phyloP scores from a whole-genome alignment of 1,140 invertebrate species.

The Reticulitermes speratus region DNA sequence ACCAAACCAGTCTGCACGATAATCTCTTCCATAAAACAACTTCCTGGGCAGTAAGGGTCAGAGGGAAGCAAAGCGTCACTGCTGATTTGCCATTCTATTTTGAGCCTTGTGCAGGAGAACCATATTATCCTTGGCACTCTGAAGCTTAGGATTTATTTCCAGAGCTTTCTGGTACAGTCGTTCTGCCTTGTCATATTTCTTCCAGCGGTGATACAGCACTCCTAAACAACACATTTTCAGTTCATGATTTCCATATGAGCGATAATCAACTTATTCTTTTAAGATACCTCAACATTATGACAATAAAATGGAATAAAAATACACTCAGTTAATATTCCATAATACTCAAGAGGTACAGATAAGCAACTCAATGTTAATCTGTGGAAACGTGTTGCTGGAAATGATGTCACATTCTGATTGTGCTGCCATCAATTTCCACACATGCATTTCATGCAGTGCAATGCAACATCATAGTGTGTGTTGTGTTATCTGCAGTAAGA shows the following conservation, averaged over 20 bases:
- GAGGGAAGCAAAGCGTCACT: neutral
- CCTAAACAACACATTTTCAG: conserved; percentile 56
- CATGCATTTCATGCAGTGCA: too few species aligned
- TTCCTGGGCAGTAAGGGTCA: neutral
- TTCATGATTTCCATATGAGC: conserved; percentile 33
- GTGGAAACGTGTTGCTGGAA: too few species aligned
- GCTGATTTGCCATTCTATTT: conserved; percentile 27
- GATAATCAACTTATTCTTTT: conserved; percentile 24
- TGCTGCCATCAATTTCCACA: too few species aligned
- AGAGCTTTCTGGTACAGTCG: conserved; percentile 74
- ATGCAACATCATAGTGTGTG: too few species aligned
- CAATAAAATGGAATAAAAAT: conserved; percentile 22
- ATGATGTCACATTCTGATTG: too few species aligned
- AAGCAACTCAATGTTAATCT: too few species aligned
- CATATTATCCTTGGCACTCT: conserved; percentile 67
- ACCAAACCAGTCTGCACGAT: too few species aligned
- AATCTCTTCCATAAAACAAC: too few species aligned
- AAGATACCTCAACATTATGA: conserved; percentile 1
- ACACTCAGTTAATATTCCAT: too few species aligned
- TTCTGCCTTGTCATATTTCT: conserved; percentile 71
- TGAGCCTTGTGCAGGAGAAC: conserved; percentile 42
- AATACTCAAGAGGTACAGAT: too few species aligned
- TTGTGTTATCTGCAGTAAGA: too few species aligned
- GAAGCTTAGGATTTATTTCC: conserved; percentile 64
- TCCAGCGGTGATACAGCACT: conserved; percentile 92